Conservation (phyloP, 2,797 vertebrate species). For the Heterohyrax brucei region DNA sequence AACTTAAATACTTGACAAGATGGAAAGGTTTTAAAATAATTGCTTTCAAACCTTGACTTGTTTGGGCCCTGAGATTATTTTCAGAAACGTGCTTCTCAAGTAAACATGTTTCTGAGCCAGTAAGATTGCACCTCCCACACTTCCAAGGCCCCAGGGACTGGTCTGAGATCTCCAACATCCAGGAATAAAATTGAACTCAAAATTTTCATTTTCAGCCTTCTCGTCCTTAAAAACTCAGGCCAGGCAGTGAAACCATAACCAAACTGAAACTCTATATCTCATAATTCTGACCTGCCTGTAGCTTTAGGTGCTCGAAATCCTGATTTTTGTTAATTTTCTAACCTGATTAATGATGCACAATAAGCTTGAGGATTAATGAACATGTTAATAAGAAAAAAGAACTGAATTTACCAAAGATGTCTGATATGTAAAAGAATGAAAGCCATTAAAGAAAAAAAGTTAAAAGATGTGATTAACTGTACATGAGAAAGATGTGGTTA, state of each 20-base stretch:
- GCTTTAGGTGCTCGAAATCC: constrained; percentile 67
- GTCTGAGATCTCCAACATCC: not conserved
- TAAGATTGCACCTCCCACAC: not conserved
- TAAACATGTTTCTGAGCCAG: not conserved
- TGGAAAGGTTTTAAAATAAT: constrained; percentile 17
- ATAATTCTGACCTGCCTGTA: not conserved
- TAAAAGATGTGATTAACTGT: constrained; percentile 68
- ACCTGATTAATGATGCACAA: constrained; percentile 73
- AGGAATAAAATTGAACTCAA: constrained; percentile 28
- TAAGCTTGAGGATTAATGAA: constrained; percentile 66
- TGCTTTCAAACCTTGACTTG: constrained; percentile 35
- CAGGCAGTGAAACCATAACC: constrained; percentile 21
- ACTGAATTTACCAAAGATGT: constrained; percentile 50
- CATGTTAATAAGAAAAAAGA: constrained; percentile 72
- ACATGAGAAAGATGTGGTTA: constrained; percentile 50
- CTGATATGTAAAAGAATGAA: constrained; percentile 72
- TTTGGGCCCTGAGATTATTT: not conserved
- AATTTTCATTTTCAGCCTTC: not conserved
- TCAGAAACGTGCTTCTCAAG: not conserved
- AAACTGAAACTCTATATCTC: not conserved
- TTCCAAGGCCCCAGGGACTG: not conserved
- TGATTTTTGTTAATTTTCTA: constrained; percentile 66
- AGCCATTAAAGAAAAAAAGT: constrained; percentile 50
- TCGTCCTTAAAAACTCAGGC: not conserved
- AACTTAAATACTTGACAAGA: not conserved